Evolutionary conservation across 2,113 vertebrate species (phyloP).

Genomic region (Stegastes partitus): DNA sequence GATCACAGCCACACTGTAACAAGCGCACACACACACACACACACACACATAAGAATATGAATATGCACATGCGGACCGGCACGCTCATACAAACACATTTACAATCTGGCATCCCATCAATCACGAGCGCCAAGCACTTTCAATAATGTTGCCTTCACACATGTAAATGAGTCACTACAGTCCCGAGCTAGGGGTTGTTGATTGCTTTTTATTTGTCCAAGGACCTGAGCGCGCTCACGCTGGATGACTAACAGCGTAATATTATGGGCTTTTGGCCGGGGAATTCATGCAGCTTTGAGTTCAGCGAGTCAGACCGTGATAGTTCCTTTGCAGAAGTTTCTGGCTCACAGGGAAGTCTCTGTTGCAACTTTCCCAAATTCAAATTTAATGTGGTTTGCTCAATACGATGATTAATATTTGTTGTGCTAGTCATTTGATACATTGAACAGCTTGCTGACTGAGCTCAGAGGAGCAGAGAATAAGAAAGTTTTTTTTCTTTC

Average conservation of each 20-base stretch:
- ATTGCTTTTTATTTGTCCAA: conserved; percentile 71
- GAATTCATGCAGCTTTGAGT: conserved; percentile 52
- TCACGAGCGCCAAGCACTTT: conserved; percentile 55
- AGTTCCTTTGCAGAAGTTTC: conserved; percentile 10
- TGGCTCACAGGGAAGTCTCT: conserved; percentile 40
- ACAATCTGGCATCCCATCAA: conserved; percentile 50
- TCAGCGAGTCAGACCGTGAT: conserved; percentile 25
- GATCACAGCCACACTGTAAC: conserved; percentile 60
- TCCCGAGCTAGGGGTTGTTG: conserved; percentile 60
- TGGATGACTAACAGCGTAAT: conserved; percentile 64
- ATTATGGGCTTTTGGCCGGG: conserved; percentile 48
- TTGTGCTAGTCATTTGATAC: conserved; percentile 25
- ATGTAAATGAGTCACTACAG: conserved; percentile 62
- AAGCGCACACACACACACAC: conserved; percentile 11
- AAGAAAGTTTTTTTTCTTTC: neutral
- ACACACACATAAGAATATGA: conserved; percentile 14
- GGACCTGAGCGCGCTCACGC: conserved; percentile 41
- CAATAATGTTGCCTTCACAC: conserved; percentile 52
- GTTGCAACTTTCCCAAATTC: conserved; percentile 16
- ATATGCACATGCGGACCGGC: conserved; percentile 15
- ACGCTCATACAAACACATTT: conserved; percentile 9
- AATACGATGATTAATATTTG: conserved; percentile 10
- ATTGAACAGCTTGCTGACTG: conserved; percentile 7
- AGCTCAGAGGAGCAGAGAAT: neutral
- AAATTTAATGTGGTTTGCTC: conserved; percentile 22